Evolutionary conservation across 2,113 vertebrate genomes (phyloP), one percentile per base, ranked within the genome.

Genomic region (Romanogobio albipinnatus): DNA sequence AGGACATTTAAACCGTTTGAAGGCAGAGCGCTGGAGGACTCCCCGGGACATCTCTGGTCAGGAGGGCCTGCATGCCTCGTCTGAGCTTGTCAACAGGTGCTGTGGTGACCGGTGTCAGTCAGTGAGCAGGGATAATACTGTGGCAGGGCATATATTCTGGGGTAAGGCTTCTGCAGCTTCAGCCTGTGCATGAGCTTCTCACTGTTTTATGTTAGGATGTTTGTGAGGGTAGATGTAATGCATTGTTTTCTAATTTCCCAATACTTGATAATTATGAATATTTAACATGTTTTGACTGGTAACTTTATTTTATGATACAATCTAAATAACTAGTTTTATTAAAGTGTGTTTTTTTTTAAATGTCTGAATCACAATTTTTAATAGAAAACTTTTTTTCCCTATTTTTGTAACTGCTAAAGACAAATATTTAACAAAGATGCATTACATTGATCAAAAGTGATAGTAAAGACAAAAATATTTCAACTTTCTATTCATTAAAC

Each of bases 31-130:
- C 66, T n/a, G 53, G 49, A 74, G 89, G 51, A 85, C 39, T 85
- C 7, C 15, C 15, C 51, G 43, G 75, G 58, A 58, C 81, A 85
- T 22, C 47, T 80, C 86, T 85, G 90, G 85, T 77, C 81, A 43
- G 84, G 87, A 91, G 71, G 87, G 90, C 85, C 78, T 86, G 87
- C 86, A 84, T 82, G 77, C 92, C 75, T 81, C 80, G 45, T 45
- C 76, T 74, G 9, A 86, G 64, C 86, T 90, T 85, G 88, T 93
- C 90, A 92, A 91, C 93, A 94, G 94, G 94, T 95, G 93, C 86
- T 84, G 88, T 79, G 87, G 83, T 74, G 62, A 90, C 83, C 43
- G 58, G 14, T 13, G 39, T 58, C 36, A 88, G 53, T 49, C 26
- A 78, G 36, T 29, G 70, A 78, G 33, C 59, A 53, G 53, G 26